phyloP scores from a whole-genome alignment of 1,140 invertebrate species.

The Bilobella aurantiaca region DNA sequence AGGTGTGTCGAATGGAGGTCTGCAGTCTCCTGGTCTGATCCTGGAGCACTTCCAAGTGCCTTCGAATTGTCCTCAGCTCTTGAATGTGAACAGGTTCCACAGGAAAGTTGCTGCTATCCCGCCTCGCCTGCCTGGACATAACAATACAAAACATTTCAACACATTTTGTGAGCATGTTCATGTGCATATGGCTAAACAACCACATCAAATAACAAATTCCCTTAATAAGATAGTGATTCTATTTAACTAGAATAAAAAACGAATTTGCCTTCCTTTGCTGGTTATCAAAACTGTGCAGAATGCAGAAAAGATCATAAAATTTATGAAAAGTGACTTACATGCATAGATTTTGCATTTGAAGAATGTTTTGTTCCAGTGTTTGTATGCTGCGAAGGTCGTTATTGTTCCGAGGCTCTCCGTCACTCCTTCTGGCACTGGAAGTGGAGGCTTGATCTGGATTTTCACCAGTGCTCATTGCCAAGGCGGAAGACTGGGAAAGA shows the following conservation, averaged over 20 bases:
- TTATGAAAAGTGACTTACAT: conserved; percentile 23
- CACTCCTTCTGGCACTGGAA: neutral
- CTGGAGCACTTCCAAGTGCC: conserved; percentile 31
- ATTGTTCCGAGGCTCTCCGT: conserved; percentile 10
- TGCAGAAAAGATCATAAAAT: no score
- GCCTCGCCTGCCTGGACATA: conserved; percentile 27
- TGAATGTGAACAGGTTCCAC: conserved; percentile 31
- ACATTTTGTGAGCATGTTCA: neutral
- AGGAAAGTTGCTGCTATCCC: conserved; percentile 24
- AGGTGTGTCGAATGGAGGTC: conserved; percentile 28
- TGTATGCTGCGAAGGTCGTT: conserved; percentile 29
- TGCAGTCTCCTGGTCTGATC: conserved; percentile 34
- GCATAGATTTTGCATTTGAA: conserved; percentile 35
- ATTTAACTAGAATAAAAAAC: no score
- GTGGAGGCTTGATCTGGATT: neutral
- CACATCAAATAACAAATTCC: no score
- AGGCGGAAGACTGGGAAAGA: neutral
- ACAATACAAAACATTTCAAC: neutral
- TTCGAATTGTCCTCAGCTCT: conserved; percentile 30
- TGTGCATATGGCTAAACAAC: no score
- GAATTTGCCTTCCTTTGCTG: neutral
- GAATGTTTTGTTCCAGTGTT: conserved; percentile 32
- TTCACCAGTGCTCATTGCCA: neutral
- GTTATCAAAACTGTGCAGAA: no score
- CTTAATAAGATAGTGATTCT: no score